Conservation (phyloP, 2,113 vertebrate genomes). For the Athene noctua region DNA sequence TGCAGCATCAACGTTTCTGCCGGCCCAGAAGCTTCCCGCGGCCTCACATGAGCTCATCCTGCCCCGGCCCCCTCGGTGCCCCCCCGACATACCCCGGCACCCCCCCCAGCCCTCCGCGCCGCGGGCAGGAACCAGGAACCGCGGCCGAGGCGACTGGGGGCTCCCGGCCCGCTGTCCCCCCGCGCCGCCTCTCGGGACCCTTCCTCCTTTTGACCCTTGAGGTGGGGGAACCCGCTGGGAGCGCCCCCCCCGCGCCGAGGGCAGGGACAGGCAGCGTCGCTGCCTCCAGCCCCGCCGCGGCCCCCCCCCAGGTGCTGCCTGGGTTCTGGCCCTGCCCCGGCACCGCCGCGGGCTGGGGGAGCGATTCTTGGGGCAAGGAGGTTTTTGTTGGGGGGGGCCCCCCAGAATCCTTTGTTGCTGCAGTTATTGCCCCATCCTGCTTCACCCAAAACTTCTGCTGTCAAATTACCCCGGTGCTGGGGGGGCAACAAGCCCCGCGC, state of each 20-base stretch:
- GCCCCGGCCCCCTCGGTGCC: neutral
- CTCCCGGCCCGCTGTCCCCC: neutral
- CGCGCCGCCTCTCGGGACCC: neutral
- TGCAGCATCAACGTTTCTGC: constrained; percentile 13
- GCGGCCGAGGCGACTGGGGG: neutral
- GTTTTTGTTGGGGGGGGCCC: neutral
- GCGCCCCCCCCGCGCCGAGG: neutral
- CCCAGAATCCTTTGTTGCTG: neutral
- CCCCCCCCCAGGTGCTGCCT: neutral
- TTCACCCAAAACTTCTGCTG: neutral
- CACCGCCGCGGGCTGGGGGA: neutral
- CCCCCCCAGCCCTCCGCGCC: neutral
- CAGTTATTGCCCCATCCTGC: neutral
- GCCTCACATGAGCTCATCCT: constrained; percentile 22
- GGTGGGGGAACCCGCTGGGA: neutral
- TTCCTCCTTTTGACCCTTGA: neutral
- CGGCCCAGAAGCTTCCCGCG: constrained; percentile 11
- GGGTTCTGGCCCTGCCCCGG: neutral
- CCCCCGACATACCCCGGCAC: neutral
- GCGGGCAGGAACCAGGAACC: neutral
- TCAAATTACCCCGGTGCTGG: neutral
- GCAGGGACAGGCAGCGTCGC: neutral
- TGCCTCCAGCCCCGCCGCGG: neutral
- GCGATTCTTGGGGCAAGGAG: neutral
- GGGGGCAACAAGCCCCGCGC: too few species aligned